phyloP scores from a whole-genome alignment of 2,888 invertebrate genomes.

The Blastobasis adustella region DNA sequence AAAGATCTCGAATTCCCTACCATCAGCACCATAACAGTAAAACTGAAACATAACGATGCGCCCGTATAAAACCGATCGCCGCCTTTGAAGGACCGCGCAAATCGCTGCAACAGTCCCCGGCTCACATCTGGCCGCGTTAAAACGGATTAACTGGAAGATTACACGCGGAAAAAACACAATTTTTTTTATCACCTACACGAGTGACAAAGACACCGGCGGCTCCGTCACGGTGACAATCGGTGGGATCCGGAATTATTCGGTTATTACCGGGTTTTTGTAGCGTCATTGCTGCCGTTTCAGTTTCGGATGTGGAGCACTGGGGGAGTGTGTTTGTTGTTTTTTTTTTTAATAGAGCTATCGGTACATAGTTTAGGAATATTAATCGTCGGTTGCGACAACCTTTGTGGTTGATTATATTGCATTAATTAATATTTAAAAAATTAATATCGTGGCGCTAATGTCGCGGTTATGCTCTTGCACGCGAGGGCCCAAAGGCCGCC shows the following conservation, averaged over 20 bases:
- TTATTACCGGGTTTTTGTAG: conserved; percentile 31
- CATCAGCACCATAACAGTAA: too few relatives aligned
- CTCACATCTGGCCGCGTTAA: conserved; percentile 70
- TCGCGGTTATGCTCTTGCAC: too few relatives aligned
- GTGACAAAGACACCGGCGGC: conserved; percentile 64
- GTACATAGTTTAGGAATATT: not conserved
- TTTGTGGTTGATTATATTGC: too few relatives aligned
- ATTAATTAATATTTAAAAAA: too few relatives aligned
- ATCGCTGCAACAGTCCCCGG: conserved; percentile 30
- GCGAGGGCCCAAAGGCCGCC: too few relatives aligned
- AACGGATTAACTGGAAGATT: conserved; percentile 70
- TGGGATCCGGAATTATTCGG: conserved; percentile 58
- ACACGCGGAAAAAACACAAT: conserved; percentile 49
- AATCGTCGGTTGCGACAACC: too few relatives aligned
- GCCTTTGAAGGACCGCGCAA: conserved; percentile 33
- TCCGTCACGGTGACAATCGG: conserved; percentile 66
- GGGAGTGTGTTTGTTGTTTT: conserved; percentile 5
- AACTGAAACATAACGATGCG: not conserved
- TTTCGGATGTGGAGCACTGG: conserved; percentile 33
- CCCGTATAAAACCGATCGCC: conserved; percentile 18
- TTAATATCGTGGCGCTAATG: too few relatives aligned
- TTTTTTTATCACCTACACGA: conserved; percentile 4
- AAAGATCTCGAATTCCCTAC: too few relatives aligned
- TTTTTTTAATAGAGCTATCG: not conserved
- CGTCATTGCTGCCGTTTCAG: conserved; percentile 36